phyloP scores from a whole-genome alignment of 2,113 vertebrate genomes.

The Eubucco bourcierii region DNA sequence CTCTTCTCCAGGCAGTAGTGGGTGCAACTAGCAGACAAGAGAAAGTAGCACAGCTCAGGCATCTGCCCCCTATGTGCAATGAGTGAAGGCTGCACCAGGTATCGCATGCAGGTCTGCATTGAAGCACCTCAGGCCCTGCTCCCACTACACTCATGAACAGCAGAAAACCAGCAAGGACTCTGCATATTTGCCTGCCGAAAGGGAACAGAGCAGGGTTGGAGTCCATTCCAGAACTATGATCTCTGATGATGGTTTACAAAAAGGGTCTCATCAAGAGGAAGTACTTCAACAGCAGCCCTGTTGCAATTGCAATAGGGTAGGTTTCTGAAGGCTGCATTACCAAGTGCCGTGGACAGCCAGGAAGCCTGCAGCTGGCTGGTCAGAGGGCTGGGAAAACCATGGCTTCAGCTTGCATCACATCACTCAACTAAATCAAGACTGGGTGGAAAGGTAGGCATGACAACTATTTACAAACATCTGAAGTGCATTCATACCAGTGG shows the following conservation, averaged over 20 bases:
- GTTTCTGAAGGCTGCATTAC: neutral
- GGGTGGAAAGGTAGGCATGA: constrained; percentile 34
- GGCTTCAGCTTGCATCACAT: neutral
- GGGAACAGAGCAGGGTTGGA: neutral
- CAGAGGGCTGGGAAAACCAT: neutral
- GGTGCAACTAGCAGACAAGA: neutral
- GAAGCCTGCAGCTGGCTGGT: neutral
- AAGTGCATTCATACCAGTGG: neutral
- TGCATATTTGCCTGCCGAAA: rapidly evolving
- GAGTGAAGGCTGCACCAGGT: neutral
- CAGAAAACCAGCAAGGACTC: neutral
- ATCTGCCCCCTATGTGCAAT: neutral
- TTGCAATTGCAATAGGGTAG: rapidly evolving
- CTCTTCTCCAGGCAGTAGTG: too few species aligned
- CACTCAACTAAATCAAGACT: neutral
- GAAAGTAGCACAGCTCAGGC: neutral
- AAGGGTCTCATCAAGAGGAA: neutral
- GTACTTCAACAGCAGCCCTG: neutral
- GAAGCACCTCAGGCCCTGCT: rapidly evolving
- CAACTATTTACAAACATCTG: constrained; percentile 28
- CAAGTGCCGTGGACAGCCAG: neutral
- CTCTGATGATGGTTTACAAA: neutral
- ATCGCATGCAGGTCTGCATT: neutral
- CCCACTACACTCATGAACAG: rapidly evolving
- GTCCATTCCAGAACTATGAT: neutral